Evolutionary conservation across 2,888 invertebrate genomes (phyloP).

Genomic region (Anthrax anthrax): DNA sequence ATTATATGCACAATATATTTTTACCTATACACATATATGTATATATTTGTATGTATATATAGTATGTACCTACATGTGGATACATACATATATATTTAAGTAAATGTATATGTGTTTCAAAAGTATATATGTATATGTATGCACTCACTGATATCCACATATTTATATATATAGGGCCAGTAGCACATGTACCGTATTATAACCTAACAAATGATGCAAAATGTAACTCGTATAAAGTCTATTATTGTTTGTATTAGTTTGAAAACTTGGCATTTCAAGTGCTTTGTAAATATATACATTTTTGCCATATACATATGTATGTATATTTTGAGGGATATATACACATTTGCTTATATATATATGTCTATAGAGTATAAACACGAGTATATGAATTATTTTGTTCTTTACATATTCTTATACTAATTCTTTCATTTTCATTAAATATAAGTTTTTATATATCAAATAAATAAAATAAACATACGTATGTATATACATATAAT

Average conservation of each 20-base stretch:
- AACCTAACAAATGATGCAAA: no score
- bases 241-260: constrained; percentile 28
- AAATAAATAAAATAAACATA: no score
- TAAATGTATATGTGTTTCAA: background rate
- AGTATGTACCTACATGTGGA: background rate
- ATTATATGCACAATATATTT: no score
- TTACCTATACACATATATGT: background rate
- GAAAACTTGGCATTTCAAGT: constrained; percentile 30
- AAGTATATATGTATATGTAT: background rate
- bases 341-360: constrained; percentile 14
- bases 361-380: background rate
- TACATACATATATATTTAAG: no score
- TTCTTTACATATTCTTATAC: no score
- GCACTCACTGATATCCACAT: no score
- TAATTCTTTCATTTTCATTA: no score
- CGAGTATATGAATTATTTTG: no score
- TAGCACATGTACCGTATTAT: no score
- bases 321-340: constrained; percentile 14
- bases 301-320: constrained; percentile 16
- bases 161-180: no score
- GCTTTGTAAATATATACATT: constrained; percentile 28
- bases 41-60: constrained; percentile 3
- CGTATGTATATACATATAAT: no score
- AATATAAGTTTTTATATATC: no score
- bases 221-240: constrained; percentile 13